phyloP scores from a whole-genome alignment of 2,888 invertebrate genomes.

The Drosophila flavopinicola region DNA sequence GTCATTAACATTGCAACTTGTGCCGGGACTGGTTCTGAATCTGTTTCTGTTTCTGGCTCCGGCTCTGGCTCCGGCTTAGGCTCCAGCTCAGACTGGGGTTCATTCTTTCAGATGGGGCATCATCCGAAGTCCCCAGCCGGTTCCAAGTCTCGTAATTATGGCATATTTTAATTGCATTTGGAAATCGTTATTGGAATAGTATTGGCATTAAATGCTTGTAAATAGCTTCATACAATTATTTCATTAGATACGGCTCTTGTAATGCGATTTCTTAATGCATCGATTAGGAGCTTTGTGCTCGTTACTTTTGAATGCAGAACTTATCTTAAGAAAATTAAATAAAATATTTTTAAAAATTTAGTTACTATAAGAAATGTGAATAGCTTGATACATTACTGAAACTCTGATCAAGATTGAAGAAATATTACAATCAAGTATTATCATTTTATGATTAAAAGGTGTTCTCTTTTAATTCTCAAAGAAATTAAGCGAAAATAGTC shows the following conservation, averaged over 20 bases:
- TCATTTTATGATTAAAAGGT: no score
- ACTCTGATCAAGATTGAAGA: no score
- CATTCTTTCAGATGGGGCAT: slow-evolving; percentile 5
- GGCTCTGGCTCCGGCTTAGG: neutral
- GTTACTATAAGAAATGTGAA: no score
- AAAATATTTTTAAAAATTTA: no score
- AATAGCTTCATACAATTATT: slow-evolving; percentile 69
- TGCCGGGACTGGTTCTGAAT: slow-evolving; percentile 52
- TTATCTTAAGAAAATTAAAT: no score
- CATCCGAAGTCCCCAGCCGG: slow-evolving; percentile 28
- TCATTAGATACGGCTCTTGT: slow-evolving; percentile 54
- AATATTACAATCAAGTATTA: no score
- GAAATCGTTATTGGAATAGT: slow-evolving; percentile 60
- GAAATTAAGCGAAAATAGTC: no score
- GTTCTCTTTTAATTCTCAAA: no score
- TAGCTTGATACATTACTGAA: no score
- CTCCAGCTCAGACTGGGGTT: neutral
- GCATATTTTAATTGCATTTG: slow-evolving; percentile 72
- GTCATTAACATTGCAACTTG: slow-evolving; percentile 76
- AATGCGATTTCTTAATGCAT: slow-evolving; percentile 6
- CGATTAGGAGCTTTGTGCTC: neutral
- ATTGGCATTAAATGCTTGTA: slow-evolving; percentile 74
- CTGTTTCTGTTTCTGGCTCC: slow-evolving; percentile 4
- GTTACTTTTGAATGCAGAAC: neutral
- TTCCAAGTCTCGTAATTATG: slow-evolving; percentile 58